Evolutionary conservation across 2,797 vertebrate genomes (phyloP).

Genomic region (Pantherophis alleghaniensis): DNA sequence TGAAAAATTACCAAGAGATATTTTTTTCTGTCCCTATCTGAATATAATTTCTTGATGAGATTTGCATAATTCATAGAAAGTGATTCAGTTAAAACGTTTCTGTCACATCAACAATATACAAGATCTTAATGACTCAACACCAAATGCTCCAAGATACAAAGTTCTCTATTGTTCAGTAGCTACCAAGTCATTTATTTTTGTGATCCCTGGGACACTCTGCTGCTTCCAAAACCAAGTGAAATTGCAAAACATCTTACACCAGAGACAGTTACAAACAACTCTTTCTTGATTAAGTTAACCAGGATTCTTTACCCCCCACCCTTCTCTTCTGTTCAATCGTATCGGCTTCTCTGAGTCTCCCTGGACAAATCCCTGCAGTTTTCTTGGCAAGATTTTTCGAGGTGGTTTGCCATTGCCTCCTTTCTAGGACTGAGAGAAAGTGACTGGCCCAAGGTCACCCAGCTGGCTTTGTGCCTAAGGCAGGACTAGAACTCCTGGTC

Average conservation of each 20-base stretch:
- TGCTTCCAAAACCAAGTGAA: neutral
- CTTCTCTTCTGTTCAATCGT: neutral
- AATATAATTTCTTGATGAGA: conserved; percentile 11
- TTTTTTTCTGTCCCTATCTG: neutral
- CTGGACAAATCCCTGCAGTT: neutral
- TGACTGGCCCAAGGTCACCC: neutral
- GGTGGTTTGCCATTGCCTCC: neutral
- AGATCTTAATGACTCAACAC: conserved; percentile 16
- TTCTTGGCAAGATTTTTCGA: neutral
- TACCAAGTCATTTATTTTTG: neutral
- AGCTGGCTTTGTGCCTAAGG: neutral
- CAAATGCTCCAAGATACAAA: neutral
- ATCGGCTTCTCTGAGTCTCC: neutral
- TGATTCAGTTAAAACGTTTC: conserved; percentile 15
- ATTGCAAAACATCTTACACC: conserved; percentile 34
- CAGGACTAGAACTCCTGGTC: neutral
- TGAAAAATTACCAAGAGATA: neutral
- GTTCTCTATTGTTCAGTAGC: conserved; percentile 11
- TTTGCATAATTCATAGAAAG: conserved; percentile 26
- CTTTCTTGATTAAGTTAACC: neutral
- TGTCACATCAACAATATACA: conserved; percentile 19
- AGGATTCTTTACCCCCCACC: neutral
- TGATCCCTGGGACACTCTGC: neutral
- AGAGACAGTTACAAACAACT: conserved; percentile 29
- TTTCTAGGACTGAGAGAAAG: neutral